These are phyloP conservation scores for Liasis olivaceus DNA, from an alignment of 2,797 vertebrate species.

Conservation along the genomic window DNA sequence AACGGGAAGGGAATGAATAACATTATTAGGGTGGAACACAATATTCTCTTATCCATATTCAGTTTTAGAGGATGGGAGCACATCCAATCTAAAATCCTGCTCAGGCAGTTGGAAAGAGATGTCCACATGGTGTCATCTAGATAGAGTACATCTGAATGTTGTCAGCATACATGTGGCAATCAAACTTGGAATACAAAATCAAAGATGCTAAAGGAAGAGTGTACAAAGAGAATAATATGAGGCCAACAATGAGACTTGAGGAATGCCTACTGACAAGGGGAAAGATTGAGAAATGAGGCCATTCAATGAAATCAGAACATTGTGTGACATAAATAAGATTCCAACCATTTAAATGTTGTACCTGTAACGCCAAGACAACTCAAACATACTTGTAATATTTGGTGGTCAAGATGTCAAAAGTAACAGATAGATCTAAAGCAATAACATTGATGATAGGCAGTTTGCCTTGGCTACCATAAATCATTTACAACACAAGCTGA, in stretches of 20 bases:
- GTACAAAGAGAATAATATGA: neutral
- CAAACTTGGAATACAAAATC: neutral
- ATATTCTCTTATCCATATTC: neutral
- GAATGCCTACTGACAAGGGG: neutral
- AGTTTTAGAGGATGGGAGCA: neutral
- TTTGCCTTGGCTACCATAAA: neutral
- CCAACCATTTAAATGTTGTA: neutral
- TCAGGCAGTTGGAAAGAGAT: neutral
- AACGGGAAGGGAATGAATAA: neutral
- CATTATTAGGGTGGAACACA: neutral
- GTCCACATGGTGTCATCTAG: neutral
- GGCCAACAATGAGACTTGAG: neutral
- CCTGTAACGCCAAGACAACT: neutral
- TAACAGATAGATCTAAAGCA: neutral
- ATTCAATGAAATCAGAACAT: neutral
- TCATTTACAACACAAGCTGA: neutral
- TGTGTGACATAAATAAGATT: neutral
- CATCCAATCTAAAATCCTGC: neutral
- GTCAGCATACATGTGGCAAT: neutral
- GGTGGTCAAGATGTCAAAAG: neutral
- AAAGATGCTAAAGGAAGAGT: neutral
- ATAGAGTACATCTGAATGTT: neutral
- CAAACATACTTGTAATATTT: neutral
- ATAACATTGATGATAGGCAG: neutral
- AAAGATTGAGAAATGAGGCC: neutral